Conservation (phyloP, 2,888 invertebrate genomes). For the Eupithecia subumbrata region DNA sequence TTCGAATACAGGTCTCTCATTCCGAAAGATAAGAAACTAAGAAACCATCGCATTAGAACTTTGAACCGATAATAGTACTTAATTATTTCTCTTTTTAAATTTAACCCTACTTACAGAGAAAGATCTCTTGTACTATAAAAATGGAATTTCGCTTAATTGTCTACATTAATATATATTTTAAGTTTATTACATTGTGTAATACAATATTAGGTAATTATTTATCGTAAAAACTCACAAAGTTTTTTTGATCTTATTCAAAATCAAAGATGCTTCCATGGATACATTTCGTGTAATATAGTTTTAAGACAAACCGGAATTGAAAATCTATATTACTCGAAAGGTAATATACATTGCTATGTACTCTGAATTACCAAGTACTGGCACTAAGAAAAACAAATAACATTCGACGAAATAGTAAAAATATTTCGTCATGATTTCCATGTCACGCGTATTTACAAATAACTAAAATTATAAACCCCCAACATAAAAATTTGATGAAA, state of each 20-base stretch:
- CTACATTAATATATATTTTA: constrained; percentile 52
- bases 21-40: background rate
- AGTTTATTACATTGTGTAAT: constrained; percentile 49
- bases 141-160: constrained; percentile 65
- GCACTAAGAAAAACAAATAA: constrained; percentile 1
- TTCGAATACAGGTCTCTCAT: background rate
- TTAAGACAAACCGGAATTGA: background rate
- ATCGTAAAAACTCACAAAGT: constrained; percentile 13
- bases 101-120: constrained; percentile 63
- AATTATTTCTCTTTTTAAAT: constrained; percentile 62
- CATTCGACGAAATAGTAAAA: constrained; percentile 14
- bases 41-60: background rate
- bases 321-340: constrained; percentile 1
- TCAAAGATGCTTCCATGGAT: background rate
- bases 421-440: constrained; percentile 44
- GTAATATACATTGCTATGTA: background rate
- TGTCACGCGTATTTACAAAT: constrained; percentile 67
- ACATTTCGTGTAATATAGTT: background rate
- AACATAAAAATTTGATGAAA: constrained; percentile 18
- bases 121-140: constrained; percentile 59
- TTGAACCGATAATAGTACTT: constrained; percentile 52
- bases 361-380: constrained; percentile 10
- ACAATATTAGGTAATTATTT: constrained; percentile 34
- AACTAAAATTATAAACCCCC: constrained; percentile 14
- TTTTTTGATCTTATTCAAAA: background rate